Percentiles rank a stretch among this genome's conserved stretches.
Conservation (phyloP, 35 echinoderm and acorn worm species). For the Chiridota heheva region DNA sequence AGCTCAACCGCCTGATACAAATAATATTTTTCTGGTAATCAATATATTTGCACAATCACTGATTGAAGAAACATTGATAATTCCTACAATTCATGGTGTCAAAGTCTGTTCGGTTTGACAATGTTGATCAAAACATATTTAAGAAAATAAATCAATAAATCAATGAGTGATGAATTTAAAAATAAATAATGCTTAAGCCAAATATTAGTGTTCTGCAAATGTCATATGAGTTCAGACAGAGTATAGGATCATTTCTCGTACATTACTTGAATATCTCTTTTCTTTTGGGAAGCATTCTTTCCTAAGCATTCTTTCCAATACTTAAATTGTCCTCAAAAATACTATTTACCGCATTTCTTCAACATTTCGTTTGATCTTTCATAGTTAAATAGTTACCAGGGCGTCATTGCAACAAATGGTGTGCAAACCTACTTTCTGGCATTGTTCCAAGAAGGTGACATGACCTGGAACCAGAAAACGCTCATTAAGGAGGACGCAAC, state of each 20-base stretch:
- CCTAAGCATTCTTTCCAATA: no score
- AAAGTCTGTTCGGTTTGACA: no score
- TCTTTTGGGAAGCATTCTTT: background rate
- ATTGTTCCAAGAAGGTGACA: slow-evolving; percentile 25
- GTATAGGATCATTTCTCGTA: background rate
- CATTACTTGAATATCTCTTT: background rate
- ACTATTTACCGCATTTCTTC: background rate
- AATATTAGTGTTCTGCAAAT: background rate
- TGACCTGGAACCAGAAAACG: slow-evolving; percentile 27
- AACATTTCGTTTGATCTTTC: background rate
- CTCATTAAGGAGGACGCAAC: background rate
- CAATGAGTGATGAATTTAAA: background rate
- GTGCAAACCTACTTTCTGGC: slow-evolving; percentile 16
- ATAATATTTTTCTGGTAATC: background rate
- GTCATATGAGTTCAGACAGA: background rate
- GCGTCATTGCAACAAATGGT: slow-evolving; percentile 13
- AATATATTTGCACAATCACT: background rate
- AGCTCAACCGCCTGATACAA: slow-evolving; percentile 19
- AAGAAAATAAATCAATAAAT: background rate
- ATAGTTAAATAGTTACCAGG: slow-evolving; percentile 34
- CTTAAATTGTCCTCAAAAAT: no score
- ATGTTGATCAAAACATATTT: background rate
- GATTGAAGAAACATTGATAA: background rate
- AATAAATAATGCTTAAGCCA: background rate
- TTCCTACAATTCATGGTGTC: no score